Evolutionary conservation across 2,113 vertebrate species (phyloP).

Genomic region (Boleophthalmus pectinirostris): DNA sequence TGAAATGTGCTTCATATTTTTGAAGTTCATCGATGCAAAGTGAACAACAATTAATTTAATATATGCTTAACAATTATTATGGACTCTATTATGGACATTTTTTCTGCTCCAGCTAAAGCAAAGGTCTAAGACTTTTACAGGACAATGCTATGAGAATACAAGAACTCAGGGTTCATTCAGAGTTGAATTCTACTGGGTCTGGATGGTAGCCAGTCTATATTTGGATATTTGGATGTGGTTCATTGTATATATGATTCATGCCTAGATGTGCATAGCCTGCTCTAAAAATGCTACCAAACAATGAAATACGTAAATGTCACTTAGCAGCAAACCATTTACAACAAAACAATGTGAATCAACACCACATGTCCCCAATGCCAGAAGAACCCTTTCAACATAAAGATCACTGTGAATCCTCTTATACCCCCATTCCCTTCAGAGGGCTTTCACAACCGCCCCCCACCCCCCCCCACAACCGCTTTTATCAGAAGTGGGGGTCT

Average conservation of each 20-base stretch:
- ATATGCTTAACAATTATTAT: not conserved
- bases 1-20: not conserved
- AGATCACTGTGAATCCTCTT: constrained; percentile 31
- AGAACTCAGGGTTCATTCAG: not conserved
- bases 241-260: not conserved
- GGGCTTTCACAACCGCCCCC: constrained; percentile 9
- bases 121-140: not conserved
- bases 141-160: not conserved
- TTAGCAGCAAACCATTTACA: not conserved
- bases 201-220: not conserved
- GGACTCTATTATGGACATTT: not conserved
- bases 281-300: not conserved
- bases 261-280: not conserved
- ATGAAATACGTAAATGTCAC: not conserved
- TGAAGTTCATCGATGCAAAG: not conserved
- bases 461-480: constrained; percentile 9
- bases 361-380: not conserved
- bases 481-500: constrained; percentile 27
- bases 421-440: constrained; percentile 11
- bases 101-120: not conserved
- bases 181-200: not conserved
- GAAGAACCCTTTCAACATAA: constrained; percentile 12
- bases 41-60: not conserved
- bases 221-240: not conserved
- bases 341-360: not conserved